A percentile compares a stretch with the other conserved stretches of the same genome.
Evolutionary conservation across 2,797 vertebrate species (phyloP).

Genomic region (Oceanodroma leucorhoa): DNA sequence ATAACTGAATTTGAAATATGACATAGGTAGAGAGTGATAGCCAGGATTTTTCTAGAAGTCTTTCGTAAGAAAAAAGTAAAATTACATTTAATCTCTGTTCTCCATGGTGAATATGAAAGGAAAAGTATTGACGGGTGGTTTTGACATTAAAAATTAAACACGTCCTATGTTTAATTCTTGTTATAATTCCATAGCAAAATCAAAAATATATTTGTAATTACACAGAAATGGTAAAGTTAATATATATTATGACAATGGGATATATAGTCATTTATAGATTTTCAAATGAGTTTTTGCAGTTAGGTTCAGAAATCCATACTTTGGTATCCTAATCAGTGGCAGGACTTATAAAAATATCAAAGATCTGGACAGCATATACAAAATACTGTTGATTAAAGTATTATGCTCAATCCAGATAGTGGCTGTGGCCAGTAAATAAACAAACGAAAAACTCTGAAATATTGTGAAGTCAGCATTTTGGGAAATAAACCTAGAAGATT

Average conservation of each 20-base stretch:
- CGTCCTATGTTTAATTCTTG: neutral
- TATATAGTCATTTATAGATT: neutral
- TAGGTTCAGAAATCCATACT: neutral
- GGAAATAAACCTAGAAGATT: neutral
- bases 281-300: neutral
- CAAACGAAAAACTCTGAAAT: neutral
- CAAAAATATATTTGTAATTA: neutral
- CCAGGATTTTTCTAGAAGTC: neutral
- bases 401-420: neutral
- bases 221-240: neutral
- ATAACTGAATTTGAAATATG: neutral
- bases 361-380: neutral
- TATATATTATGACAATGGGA: neutral
- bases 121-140: neutral
- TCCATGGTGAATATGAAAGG: neutral
- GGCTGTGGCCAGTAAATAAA: neutral
- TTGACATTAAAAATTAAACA: neutral
- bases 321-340: neutral
- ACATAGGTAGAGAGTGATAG: neutral
- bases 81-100: neutral
- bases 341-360: accelerated
- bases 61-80: neutral
- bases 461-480: neutral
- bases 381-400: neutral
- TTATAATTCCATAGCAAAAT: neutral